A percentile compares a stretch with the other conserved stretches of the same genome.
phyloP scores from a whole-genome alignment of 92 coral and sea anemone species.

The Siderastrea radians region DNA sequence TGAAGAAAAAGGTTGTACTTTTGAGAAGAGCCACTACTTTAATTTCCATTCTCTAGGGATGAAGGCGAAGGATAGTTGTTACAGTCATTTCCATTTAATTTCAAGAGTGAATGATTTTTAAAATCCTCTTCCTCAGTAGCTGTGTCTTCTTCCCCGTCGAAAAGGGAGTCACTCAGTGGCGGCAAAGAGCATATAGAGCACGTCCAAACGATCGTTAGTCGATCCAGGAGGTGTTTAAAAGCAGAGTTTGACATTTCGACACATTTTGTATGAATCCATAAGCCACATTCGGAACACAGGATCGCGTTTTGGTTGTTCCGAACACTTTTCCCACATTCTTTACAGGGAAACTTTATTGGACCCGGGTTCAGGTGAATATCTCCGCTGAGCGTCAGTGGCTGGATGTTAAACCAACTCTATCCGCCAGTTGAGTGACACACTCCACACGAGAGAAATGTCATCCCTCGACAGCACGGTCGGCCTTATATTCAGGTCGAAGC shows the following conservation, averaged over 20 bases:
- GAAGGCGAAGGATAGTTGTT: neutral
- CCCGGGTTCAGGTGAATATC: neutral
- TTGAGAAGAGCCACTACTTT: neutral
- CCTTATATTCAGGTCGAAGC: neutral
- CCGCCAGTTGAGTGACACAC: neutral
- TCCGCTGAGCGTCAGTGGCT: neutral
- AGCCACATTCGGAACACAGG: conserved; percentile 21
- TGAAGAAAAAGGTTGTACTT: neutral
- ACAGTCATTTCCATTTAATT: neutral
- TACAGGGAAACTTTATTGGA: conserved; percentile 1
- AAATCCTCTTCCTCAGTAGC: conserved; percentile 12
- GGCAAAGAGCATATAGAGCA: conserved; percentile 25
- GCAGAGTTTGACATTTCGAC: neutral
- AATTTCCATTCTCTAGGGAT: neutral
- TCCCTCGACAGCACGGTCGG: neutral
- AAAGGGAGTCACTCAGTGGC: conserved; percentile 15
- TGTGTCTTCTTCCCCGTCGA: neutral
- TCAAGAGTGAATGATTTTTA: neutral
- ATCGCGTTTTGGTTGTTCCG: conserved; percentile 11
- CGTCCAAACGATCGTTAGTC: conserved; percentile 7
- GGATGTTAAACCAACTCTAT: conserved; percentile 17
- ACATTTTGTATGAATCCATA: conserved; percentile 6
- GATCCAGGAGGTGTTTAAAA: neutral
- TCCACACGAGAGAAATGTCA: neutral
- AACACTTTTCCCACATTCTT: conserved; percentile 11